Evolutionary conservation across 2,797 vertebrate genomes (phyloP).

Genomic region (Lates japonicus): DNA sequence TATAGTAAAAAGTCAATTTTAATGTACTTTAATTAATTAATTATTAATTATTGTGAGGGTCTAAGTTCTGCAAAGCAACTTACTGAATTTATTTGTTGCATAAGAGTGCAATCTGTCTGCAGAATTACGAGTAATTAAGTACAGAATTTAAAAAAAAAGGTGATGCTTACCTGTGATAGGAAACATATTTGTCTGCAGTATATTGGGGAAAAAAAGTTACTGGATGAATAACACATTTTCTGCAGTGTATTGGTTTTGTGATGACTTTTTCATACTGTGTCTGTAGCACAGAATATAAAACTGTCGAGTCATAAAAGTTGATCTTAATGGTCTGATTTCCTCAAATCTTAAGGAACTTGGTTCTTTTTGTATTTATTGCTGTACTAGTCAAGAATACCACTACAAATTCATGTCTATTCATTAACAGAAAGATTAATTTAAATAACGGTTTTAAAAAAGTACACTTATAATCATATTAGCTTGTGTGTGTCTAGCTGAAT

Average conservation of each 20-base stretch:
- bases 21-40: background rate
- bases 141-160: background rate
- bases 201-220: too few relatives aligned
- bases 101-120: background rate
- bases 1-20: background rate
- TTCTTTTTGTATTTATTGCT: too few relatives aligned
- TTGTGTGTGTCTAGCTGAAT: too few relatives aligned
- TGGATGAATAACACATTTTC: background rate
- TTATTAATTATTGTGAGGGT: background rate
- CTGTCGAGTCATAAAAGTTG: background rate
- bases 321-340: background rate
- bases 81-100: background rate
- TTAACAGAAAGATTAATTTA: too few relatives aligned
- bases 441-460: too few relatives aligned
- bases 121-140: background rate
- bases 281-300: background rate
- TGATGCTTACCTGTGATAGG: background rate
- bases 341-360: too few relatives aligned
- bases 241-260: background rate
- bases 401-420: too few relatives aligned
- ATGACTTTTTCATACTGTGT: background rate
- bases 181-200: background rate
- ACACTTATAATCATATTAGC: too few relatives aligned
- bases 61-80: background rate
- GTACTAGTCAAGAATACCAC: too few relatives aligned